Evolutionary conservation across 2,113 vertebrate genomes (phyloP), one percentile per base, ranked within the genome.

Genomic region (Alouatta palliata): DNA sequence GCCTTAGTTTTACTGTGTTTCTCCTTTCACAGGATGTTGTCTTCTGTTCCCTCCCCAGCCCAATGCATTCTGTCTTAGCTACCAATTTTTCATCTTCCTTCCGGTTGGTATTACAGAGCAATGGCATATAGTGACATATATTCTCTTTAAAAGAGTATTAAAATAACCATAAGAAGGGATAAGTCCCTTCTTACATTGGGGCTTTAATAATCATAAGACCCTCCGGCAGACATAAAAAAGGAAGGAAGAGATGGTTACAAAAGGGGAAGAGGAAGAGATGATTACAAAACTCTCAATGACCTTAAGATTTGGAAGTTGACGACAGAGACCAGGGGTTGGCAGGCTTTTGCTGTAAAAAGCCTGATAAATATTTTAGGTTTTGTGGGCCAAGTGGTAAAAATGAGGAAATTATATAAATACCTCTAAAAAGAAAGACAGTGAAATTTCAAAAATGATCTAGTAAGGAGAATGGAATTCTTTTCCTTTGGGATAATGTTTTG

Each of bases 381-480:
- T 82, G 37, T 81, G 68, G 23, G 10, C 11, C 7, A 43, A 79
- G 68, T 90, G 8, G 2, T 56, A 68, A 90, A 90, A 94, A 91
- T 20, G 32, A 95, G 56, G 32, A 64, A 80, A 40, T 68, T 70
- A 73, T 19, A 3, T 47, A 30, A 8, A 37, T n/a, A 80, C 13
- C 64, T 6, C 54, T 21, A 68, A 77, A 30, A 73, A 71, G 45
- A 84, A 61, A 79, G 16, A 81, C 86, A 81, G 47, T 12, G 84
- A 73, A 54, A 56, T 85, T 49, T 86, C 79, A 64, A 45, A 32
- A 25, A 30, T 0, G 14, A 12, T 6, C 16, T 23, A 32, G 19
- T 79, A 92, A 92, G 23, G 40, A 83, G 54, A 94, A 79, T 12
- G 37, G n/a, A 90, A 40, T 64, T 64, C n/a, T 94, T 92, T 61